phyloP scores from a whole-genome alignment of 2,888 invertebrate species.

The Hemistola chrysoprasaria region DNA sequence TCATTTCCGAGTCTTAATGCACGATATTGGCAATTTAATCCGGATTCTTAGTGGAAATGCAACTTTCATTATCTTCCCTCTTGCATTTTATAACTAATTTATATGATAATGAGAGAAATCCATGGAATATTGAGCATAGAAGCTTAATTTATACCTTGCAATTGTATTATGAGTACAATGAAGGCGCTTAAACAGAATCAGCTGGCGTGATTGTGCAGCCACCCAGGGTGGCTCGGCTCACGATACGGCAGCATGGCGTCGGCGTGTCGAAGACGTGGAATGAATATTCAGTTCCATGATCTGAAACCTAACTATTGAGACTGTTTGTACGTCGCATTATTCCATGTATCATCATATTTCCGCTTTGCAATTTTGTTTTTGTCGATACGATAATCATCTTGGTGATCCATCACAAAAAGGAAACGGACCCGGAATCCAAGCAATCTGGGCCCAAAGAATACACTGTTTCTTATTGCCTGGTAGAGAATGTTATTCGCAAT shows the following conservation, averaged over 20 bases:
- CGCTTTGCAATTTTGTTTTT: no score
- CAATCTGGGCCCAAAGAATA: no score
- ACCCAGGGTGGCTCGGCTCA: slow-evolving; percentile 7
- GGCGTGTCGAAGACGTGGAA: slow-evolving; percentile 34
- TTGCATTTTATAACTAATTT: slow-evolving; percentile 11
- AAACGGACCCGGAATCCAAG: no score
- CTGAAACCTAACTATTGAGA: slow-evolving; percentile 22
- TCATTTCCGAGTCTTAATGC: no score
- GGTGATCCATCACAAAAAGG: no score
- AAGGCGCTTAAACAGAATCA: slow-evolving; percentile 26
- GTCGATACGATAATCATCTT: no score
- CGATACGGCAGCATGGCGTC: slow-evolving; percentile 16
- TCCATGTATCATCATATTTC: background rate
- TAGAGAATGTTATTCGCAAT: no score
- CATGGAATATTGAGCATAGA: slow-evolving; percentile 16
- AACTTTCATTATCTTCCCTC: slow-evolving; percentile 1
- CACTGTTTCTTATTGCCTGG: no score
- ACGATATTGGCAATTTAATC: no score
- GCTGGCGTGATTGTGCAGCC: slow-evolving; percentile 22
- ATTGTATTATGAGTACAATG: slow-evolving; percentile 27
- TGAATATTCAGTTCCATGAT: slow-evolving; percentile 41
- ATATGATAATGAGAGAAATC: slow-evolving; percentile 18
- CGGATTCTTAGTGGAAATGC: no score
- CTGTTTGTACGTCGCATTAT: slow-evolving; percentile 10
- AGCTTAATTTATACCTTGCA: slow-evolving; percentile 18